Evolutionary conservation across 2,797 vertebrate genomes (phyloP).

Genomic region (Anableps anableps): DNA sequence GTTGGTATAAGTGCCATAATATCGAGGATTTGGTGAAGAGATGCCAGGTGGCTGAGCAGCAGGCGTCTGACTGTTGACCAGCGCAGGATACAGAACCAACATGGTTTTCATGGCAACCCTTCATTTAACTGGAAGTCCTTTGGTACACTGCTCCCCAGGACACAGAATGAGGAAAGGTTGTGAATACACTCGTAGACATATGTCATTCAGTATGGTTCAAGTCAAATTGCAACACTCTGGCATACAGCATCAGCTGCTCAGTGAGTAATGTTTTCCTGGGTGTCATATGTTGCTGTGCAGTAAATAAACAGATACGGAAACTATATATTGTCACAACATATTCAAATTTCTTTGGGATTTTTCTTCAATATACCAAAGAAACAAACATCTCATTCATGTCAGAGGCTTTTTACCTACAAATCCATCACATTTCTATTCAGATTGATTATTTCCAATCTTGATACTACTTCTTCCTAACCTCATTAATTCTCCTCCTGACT

Average conservation of each 20-base stretch:
- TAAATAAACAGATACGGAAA: neutral
- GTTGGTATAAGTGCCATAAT: neutral
- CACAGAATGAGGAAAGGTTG: neutral
- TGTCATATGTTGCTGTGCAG: neutral
- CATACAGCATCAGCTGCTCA: neutral
- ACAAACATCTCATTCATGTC: neutral
- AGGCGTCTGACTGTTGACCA: constrained; percentile 15
- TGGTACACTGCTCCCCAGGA: neutral
- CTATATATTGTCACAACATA: neutral
- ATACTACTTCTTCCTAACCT: neutral
- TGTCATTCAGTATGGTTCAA: constrained; percentile 1
- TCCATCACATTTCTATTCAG: neutral
- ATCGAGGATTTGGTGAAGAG: neutral
- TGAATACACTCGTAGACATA: neutral
- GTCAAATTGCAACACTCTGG: constrained; percentile 1
- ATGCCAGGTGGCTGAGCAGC: constrained; percentile 22
- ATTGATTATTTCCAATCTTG: neutral
- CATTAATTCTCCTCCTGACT: neutral
- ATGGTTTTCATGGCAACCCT: constrained; percentile 11
- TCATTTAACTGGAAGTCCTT: constrained; percentile 8
- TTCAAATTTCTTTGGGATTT: neutral
- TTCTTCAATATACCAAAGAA: neutral
- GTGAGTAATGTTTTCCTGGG: neutral
- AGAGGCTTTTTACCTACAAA: neutral
- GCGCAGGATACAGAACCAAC: constrained; percentile 2